Base-by-base conservation (phyloP, 2,797 vertebrate genomes). In the Otolemur crassicaudatus region DNA sequence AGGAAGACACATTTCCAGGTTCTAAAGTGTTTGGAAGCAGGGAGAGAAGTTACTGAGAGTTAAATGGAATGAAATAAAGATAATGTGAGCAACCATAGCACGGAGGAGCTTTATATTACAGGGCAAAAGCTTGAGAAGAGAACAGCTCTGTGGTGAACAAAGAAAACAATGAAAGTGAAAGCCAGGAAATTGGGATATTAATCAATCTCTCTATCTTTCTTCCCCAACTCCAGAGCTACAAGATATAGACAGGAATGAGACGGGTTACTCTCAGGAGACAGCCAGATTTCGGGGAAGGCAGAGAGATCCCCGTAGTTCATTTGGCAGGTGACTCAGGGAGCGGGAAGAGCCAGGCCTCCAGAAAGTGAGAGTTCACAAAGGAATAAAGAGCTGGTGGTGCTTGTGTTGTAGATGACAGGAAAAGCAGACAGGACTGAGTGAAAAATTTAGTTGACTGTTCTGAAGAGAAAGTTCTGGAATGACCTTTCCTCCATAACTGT, bases 1-100 rank as follows among this genome's bases (percentile, higher is more conserved):
- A 81, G 9, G 16, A 61, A 80, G 81, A 88, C 9, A 34, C 8
- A 79, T 22, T 81, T 29, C 5, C 31, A 43, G 17, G 5, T 49
- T 91, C 49, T 46, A n/a, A 87, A 46, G 29, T 69, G 40, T 73
- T 86, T 29, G 79, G 58, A 91, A 81, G 65, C 13, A n/a, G 49
- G 43, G 16, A 16, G 7, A 22, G 7, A 94, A 65, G 43, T 67
- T 65, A 27, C 10, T 31, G 67, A 23, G 5, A 60, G 29, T 84
- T 73, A 69, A 34, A 13, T 40, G 34, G 31, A 61, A 67, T 58
- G 79, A 90, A 80, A 19, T 80, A 43, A 80, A 72, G 46, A 58
- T 63, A 23, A 70, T 22, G 37, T 25, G 14, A 46, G 11, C n/a
- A 19, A 83, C 20, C 69, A 40, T 0, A 69, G 31, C 25, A 90